These are phyloP conservation scores for Meiosimyza decipiens DNA, from an alignment of 2,888 invertebrate genomes.

Conservation along the genomic window DNA sequence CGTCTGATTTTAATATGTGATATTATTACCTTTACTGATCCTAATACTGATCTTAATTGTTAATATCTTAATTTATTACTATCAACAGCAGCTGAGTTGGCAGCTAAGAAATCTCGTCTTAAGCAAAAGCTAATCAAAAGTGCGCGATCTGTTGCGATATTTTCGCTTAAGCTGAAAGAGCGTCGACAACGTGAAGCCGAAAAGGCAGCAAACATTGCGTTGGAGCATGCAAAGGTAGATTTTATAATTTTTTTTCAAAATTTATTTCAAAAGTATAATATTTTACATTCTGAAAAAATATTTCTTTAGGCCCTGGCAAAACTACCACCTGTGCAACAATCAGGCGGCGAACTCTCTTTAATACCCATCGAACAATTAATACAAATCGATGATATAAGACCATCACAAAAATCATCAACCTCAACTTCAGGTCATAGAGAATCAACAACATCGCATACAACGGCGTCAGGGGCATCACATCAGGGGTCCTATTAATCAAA, in stretches of 20 bases:
- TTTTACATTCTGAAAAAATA: not conserved
- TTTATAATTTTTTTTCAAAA: not conserved
- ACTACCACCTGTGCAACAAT: conserved; percentile 68
- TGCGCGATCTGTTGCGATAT: conserved; percentile 86
- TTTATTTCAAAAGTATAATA: no score
- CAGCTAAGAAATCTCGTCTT: conserved; percentile 76
- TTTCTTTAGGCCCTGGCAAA: conserved; percentile 65
- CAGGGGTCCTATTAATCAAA: not conserved
- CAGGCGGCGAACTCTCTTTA: conserved; percentile 84
- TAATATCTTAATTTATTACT: not conserved
- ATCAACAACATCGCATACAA: conserved; percentile 29
- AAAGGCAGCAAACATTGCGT: conserved; percentile 73
- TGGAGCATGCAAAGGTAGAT: conserved; percentile 68
- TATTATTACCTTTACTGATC: not conserved
- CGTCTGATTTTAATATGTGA: not conserved
- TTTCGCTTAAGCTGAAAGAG: conserved; percentile 82
- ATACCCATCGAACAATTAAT: conserved; percentile 87
- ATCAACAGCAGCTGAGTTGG: conserved; percentile 69
- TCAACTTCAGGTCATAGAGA: conserved; percentile 26
- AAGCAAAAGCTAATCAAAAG: conserved; percentile 85
- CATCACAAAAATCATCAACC: conserved; percentile 54
- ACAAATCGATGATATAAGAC: conserved; percentile 74
- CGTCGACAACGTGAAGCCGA: conserved; percentile 83
- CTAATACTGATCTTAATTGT: not conserved
- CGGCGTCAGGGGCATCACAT: conserved; percentile 38